Evolutionary conservation across 2,113 vertebrate species (phyloP).

Genomic region (Apeltes quadracus): DNA sequence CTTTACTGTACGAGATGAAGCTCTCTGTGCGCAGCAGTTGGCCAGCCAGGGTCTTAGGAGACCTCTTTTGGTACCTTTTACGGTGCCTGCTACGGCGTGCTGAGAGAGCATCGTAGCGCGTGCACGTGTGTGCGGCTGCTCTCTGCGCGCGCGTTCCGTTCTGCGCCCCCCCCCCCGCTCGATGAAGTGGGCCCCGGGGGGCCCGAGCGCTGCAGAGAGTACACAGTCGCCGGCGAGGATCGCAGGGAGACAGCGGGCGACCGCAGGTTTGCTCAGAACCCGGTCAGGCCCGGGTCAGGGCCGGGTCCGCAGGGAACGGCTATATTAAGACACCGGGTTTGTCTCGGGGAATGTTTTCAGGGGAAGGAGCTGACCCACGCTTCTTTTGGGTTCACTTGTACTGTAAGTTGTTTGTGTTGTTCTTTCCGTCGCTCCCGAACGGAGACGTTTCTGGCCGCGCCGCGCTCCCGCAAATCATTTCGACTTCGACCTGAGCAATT

Average conservation of each 20-base stretch:
- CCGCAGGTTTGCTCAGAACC: slow-evolving; percentile 74
- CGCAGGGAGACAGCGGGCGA: slow-evolving; percentile 74
- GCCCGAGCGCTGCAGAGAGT: slow-evolving; percentile 74
- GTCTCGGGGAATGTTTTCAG: slow-evolving; percentile 78
- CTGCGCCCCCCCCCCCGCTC: slow-evolving; percentile 61
- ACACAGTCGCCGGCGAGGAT: slow-evolving; percentile 77
- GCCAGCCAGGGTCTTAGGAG: slow-evolving; percentile 64
- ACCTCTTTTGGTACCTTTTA: slow-evolving; percentile 69
- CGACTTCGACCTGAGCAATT: slow-evolving; percentile 34
- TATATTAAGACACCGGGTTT: slow-evolving; percentile 81
- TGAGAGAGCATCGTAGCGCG: slow-evolving; percentile 65
- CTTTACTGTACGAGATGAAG: slow-evolving; percentile 62
- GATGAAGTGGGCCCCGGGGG: slow-evolving; percentile 67
- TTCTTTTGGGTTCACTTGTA: slow-evolving; percentile 73
- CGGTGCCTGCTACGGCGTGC: slow-evolving; percentile 63
- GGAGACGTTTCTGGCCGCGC: slow-evolving; percentile 24
- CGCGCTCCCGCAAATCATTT: slow-evolving; percentile 45
- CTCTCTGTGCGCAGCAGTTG: slow-evolving; percentile 64
- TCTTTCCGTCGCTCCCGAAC: slow-evolving; percentile 58
- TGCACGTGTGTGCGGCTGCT: slow-evolving; percentile 20
- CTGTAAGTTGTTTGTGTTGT: slow-evolving; percentile 75
- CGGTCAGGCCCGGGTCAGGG: slow-evolving; percentile 74
- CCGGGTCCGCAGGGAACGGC: slow-evolving; percentile 74
- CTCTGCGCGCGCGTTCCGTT: slow-evolving; percentile 16
- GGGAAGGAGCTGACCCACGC: slow-evolving; percentile 78